Evolutionary conservation across 2,797 vertebrate genomes (phyloP), one percentile per base, ranked within the genome.

Genomic region (Xiphophorus birchmanni): DNA sequence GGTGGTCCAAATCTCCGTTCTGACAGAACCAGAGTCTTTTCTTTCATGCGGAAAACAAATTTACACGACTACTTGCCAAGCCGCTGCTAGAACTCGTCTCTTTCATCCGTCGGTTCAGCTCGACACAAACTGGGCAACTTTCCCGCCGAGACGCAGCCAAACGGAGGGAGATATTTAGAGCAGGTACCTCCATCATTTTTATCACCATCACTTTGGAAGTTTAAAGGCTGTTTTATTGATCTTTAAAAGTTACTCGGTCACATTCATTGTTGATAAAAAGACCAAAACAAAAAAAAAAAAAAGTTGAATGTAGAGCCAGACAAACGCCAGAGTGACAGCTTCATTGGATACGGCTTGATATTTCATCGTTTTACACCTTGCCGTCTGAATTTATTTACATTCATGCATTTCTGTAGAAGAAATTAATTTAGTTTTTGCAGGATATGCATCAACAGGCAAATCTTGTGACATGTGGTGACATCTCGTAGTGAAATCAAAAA

Each of bases 111-210:
- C 47, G 10, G 77, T 71, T 87, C 76, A 23, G 75, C 80, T 45
- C 65, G 84, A 87, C 78, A 78, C 48, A 58, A 74, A 87, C 83
- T 63, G 76, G 83, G 82, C 78, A 79, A 85, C 82, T 44, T 79
- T 84, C 80, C 84, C 82, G 80, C 73, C 81, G 69, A 86, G 63
- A 58, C 37, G 2, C 2, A 50, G 80, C 79, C 85, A 89, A 84
- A 75, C 18, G 29, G 26, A 32, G 77, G 54, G 85, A 84, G 13
- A 65, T 15, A 54, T 35, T 15, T n/a, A 73, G 45, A 72, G 42
- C 69, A 18, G 42, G 26, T 47, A 29, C 69, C 44, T 73, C 42
- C 69, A 47, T 73, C 26, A 73, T 73, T 47, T 50, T 69, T 52
- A 50, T 69, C 3, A 21, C 21, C 35, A 6, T 48, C 11, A 35